Base-by-base conservation (phyloP, 2,888 invertebrate species). In the Scaptomyza polygonia region DNA sequence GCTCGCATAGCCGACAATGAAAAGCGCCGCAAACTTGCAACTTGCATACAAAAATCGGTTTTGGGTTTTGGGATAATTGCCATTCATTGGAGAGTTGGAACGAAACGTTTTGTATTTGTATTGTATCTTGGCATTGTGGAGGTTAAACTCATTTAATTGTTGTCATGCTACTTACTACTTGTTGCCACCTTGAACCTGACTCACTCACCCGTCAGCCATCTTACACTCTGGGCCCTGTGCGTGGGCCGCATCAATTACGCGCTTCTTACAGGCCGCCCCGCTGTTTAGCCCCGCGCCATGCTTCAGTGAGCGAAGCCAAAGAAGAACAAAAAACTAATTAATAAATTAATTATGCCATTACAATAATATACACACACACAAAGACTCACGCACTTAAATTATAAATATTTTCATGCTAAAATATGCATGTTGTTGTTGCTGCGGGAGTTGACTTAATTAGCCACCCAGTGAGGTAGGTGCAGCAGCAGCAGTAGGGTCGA, bases 301-400 rank as follows among this genome's bases (percentile, higher is more conserved):
- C 71, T 68, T 82, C 71, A 70, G 77, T 64, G 69, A 71, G 68
- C 51, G 49, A 40, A 49, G 55, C 58, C 52, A 69, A 72, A 75
- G 63, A 21, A 18, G 43, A 29, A 14, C 16, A 39, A 44, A 42
- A 86, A 89, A 79, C 87, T 85, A 89, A 88, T 88, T 85, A 85
- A 85, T 85, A 86, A 88, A 88, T 88, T 89, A 86, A 87, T 88
- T 88, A 88, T 84, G 82, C 82, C 74, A 86, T 86, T 85, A 87
- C 69, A 86, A 79, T 72, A 86, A 79, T 72, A 74, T 52, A n/a
- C 21, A 68, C 48, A 61, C 40, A 59, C 42, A 47, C 25, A 21
- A 45, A 49, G 66, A 55, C 70, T 58, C 72, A 83, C 86, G 88
- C 88, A 86, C 75, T 86, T 86, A 82, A 84, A 84, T 84, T 87